phyloP scores from a whole-genome alignment of 1,140 invertebrate species.

The Sminthurides bifidus region DNA sequence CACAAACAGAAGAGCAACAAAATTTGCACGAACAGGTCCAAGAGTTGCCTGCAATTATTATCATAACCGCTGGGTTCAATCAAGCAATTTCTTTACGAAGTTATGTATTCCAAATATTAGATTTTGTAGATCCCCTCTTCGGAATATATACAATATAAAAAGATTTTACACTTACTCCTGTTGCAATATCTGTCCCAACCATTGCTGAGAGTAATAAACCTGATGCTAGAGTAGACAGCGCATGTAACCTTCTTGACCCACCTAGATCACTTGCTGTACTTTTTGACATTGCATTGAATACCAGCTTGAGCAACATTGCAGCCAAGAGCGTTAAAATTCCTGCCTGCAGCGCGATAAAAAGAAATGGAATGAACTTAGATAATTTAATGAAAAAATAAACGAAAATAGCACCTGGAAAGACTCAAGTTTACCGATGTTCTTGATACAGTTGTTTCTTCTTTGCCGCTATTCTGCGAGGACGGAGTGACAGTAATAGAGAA shows the following conservation, averaged over 20 bases:
- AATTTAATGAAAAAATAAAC: constrained; percentile 1
- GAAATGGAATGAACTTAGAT: background rate
- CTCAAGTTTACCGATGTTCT: constrained; percentile 13
- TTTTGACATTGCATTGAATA: constrained; percentile 23
- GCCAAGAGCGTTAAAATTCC: constrained; percentile 13
- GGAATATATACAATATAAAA: background rate
- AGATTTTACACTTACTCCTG: constrained; percentile 11
- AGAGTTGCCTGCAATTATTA: constrained; percentile 16
- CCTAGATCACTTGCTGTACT: constrained; percentile 17
- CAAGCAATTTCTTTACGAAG: background rate
- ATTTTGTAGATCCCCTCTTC: background rate
- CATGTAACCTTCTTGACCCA: constrained; percentile 20
- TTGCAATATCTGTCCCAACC: constrained; percentile 4
- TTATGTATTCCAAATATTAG: background rate
- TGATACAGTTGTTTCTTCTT: constrained; percentile 11
- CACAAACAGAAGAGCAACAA: constrained; percentile 11
- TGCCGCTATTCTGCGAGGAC: background rate
- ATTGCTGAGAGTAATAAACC: constrained; percentile 12
- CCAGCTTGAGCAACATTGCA: constrained; percentile 14
- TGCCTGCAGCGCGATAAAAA: constrained; percentile 7
- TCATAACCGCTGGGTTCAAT: too few species aligned
- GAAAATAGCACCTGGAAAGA: background rate
- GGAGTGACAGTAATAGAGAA: background rate
- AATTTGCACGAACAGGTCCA: constrained; percentile 15
- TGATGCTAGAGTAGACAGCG: constrained; percentile 15